Conservation (phyloP, 2,797 vertebrate species). For the Cryptoprocta ferox region DNA sequence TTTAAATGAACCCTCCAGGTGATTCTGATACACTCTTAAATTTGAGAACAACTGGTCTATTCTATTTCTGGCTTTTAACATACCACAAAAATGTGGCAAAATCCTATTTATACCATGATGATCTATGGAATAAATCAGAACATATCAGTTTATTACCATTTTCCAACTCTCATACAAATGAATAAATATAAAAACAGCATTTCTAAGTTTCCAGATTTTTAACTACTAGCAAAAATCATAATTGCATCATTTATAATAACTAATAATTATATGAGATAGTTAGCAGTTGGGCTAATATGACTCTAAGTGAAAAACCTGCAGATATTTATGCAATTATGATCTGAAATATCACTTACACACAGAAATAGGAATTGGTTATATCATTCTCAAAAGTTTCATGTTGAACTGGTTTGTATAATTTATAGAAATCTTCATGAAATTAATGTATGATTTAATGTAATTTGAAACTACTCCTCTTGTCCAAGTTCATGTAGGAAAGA, state of each 20-base stretch:
- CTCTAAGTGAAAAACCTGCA: not conserved
- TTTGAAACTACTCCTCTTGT: not conserved
- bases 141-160: not conserved
- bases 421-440: not conserved
- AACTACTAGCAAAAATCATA: not conserved
- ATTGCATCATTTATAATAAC: not conserved
- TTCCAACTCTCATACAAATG: not conserved
- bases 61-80: not conserved
- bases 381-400: not conserved
- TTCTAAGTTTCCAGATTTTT: conserved; percentile 10
- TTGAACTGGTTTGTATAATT: not conserved
- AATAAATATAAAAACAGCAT: not conserved
- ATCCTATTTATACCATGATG: not conserved
- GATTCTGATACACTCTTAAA: not conserved
- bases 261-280: not conserved
- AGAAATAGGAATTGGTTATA: not conserved
- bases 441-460: not conserved
- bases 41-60: not conserved
- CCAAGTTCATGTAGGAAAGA: not conserved
- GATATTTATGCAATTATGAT: not conserved
- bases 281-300: not conserved
- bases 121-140: not conserved
- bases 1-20: not conserved
- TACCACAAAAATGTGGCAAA: not conserved
- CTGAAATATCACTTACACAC: not conserved